A percentile compares a stretch with the other conserved stretches of the same genome.
These are phyloP conservation scores for Alethe diademata DNA, from an alignment of 2,113 vertebrate genomes.

Conservation along the genomic window DNA sequence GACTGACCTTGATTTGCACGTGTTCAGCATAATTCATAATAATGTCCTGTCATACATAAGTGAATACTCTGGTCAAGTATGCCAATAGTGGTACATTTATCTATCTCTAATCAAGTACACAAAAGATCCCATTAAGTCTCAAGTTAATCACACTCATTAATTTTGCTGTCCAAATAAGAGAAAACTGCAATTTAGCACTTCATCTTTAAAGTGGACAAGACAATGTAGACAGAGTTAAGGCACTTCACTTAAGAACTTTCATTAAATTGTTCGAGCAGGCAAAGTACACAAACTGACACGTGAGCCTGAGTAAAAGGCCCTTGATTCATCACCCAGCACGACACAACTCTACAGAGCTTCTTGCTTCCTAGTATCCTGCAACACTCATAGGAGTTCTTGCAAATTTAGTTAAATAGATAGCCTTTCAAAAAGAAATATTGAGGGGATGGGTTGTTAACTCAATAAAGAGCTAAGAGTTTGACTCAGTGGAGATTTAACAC, in stretches of 20 bases:
- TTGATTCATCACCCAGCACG: neutral
- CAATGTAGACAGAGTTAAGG: neutral
- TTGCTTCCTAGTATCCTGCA: neutral
- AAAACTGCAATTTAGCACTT: neutral
- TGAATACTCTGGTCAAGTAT: neutral
- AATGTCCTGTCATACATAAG: rapidly evolving
- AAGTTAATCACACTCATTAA: neutral
- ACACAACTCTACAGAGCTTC: neutral
- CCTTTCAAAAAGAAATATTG: neutral
- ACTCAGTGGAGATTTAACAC: neutral
- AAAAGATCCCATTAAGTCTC: neutral
- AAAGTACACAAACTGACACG: slow-evolving; percentile 26
- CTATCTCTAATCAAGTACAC: neutral
- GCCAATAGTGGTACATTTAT: neutral
- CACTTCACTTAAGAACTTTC: neutral
- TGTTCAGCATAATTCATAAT: neutral
- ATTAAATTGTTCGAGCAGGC: neutral
- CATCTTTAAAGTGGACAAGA: neutral
- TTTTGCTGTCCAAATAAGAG: neutral
- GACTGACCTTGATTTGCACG: neutral
- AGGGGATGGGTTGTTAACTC: rapidly evolving
- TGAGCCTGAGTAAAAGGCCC: neutral
- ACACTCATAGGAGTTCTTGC: neutral
- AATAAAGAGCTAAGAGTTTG: neutral
- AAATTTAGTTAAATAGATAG: neutral